A percentile compares a stretch with the other conserved stretches of the same genome.
Evolutionary conservation across 2,888 invertebrate species (phyloP).

Genomic region (Sialis lutaria): DNA sequence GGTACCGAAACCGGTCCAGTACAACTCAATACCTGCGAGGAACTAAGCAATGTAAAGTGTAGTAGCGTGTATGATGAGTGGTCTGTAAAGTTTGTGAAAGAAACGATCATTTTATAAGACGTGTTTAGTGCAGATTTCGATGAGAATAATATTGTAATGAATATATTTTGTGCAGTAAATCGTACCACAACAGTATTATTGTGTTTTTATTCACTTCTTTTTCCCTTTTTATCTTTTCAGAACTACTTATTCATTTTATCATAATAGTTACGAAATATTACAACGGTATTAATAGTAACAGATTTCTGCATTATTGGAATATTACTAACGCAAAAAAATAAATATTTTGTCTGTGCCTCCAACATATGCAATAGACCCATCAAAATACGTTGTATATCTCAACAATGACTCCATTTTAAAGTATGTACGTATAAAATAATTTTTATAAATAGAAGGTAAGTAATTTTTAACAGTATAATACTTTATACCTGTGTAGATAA

Average conservation of each 20-base stretch:
- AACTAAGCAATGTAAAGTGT: slow-evolving; percentile 9
- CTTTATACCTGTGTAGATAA: no score
- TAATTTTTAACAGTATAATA: no score
- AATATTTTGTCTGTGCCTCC: no score
- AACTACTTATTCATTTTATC: not conserved
- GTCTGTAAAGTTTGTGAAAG: slow-evolving; percentile 24
- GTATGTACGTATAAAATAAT: no score
- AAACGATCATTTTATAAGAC: slow-evolving; percentile 2
- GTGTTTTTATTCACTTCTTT: slow-evolving; percentile 13
- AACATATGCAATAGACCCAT: no score
- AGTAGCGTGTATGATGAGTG: slow-evolving; percentile 25
- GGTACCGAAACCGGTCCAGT: not conserved
- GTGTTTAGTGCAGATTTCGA: slow-evolving; percentile 12
- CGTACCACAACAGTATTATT: slow-evolving; percentile 22
- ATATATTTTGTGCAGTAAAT: slow-evolving; percentile 32
- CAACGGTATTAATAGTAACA: no score
- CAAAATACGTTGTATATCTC: no score
- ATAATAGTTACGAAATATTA: no score
- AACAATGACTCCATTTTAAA: no score
- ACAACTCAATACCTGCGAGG: slow-evolving; percentile 3
- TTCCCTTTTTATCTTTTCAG: not conserved
- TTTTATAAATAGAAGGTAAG: no score
- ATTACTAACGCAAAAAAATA: no score
- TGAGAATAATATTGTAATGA: slow-evolving; percentile 25
- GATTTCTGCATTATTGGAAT: no score